Percentiles rank a stretch among this genome's conserved stretches.
Conservation (phyloP, 2,888 invertebrate genomes). For the Entomobrya proxima region DNA sequence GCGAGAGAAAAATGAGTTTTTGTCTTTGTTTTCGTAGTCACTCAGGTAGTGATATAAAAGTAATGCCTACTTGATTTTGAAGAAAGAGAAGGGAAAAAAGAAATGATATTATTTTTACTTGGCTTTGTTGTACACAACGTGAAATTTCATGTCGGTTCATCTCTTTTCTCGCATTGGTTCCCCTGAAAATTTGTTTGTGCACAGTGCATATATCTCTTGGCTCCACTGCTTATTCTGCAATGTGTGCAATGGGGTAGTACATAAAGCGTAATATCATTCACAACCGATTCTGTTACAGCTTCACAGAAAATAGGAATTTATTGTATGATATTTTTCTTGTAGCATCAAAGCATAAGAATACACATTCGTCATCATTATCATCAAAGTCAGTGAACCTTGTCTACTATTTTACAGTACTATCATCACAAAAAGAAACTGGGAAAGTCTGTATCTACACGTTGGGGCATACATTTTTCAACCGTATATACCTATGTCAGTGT, state of each 20-base stretch:
- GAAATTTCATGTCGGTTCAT: conserved; percentile 66
- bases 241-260: neutral
- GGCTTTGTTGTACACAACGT: conserved; percentile 40
- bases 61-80: neutral
- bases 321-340: neutral
- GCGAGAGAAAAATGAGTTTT: conserved; percentile 6
- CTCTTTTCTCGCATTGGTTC: conserved; percentile 66
- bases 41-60: neutral
- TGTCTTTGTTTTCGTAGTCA: conserved; percentile 4
- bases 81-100: neutral
- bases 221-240: too few relatives aligned
- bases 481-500: neutral
- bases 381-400: conserved; percentile 73
- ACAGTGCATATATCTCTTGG: neutral
- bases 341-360: conserved; percentile 26
- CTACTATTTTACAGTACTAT: conserved; percentile 49
- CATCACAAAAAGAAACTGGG: neutral
- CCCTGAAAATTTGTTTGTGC: conserved; percentile 36
- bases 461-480: neutral
- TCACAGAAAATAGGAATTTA: conserved; percentile 8
- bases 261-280: neutral
- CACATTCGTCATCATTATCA: conserved; percentile 57
- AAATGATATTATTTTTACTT: conserved; percentile 47
- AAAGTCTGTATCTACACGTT: neutral
- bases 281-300: neutral